Evolutionary conservation across 2,113 vertebrate genomes (phyloP).

Genomic region (Protobothrops flavoviridis): DNA sequence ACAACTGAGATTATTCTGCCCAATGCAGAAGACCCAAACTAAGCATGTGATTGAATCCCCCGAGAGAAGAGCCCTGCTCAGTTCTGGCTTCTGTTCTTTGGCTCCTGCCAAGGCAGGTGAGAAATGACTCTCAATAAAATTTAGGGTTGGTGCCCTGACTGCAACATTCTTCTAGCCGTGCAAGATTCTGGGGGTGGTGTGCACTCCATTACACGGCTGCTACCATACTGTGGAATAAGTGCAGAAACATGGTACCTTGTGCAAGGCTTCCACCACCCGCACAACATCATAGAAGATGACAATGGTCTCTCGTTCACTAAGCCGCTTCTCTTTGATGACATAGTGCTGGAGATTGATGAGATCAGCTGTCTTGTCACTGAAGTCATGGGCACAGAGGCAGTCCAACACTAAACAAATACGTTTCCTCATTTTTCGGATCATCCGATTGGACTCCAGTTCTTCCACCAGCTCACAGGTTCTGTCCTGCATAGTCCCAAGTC

Average conservation of each 20-base stretch:
- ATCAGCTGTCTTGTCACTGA: constrained; percentile 95
- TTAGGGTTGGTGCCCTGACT: not conserved
- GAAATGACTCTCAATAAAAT: not conserved
- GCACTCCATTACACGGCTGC: not conserved
- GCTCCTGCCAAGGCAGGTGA: not conserved
- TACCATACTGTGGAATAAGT: not conserved
- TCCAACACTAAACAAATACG: constrained; percentile 96
- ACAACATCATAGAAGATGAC: constrained; percentile 99
- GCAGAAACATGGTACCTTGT: constrained; percentile 79
- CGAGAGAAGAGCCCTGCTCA: not conserved
- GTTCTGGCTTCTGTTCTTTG: not conserved
- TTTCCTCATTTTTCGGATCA: constrained; percentile 91
- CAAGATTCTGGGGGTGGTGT: not conserved
- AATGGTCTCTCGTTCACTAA: constrained; percentile 93
- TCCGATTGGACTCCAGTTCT: constrained; percentile 85
- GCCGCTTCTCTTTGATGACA: constrained; percentile 96
- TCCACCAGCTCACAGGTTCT: constrained; percentile 91
- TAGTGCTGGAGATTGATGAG: constrained; percentile 99
- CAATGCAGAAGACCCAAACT: too few species aligned
- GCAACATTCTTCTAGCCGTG: not conserved
- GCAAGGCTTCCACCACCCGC: constrained; percentile 94
- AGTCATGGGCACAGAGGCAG: constrained; percentile 96
- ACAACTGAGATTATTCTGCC: not conserved
- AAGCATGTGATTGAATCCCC: too few species aligned
- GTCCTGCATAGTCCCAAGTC: constrained; percentile 71